These are phyloP conservation scores for Pseudolycoriella hygida DNA, from an alignment of 2,888 invertebrate genomes.

Conservation along the genomic window DNA sequence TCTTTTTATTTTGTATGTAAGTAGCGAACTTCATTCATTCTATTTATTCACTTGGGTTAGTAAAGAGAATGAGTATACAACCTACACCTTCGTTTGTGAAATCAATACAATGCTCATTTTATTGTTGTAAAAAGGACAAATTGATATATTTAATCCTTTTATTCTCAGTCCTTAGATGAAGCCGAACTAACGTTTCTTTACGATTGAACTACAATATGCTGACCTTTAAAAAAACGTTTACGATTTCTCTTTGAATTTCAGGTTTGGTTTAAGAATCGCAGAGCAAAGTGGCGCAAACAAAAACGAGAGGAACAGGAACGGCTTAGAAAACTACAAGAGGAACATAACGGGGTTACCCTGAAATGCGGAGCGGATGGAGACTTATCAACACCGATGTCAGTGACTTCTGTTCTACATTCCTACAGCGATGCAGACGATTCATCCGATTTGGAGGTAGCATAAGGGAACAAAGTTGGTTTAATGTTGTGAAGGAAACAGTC, in stretches of 20 bases:
- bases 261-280: slow-evolving; percentile 95
- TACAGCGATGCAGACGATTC: slow-evolving; percentile 53
- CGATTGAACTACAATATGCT: neutral
- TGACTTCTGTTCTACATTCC: slow-evolving; percentile 10
- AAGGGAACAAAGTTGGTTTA: slow-evolving; percentile 16
- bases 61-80: neutral
- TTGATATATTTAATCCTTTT: slow-evolving; percentile 7
- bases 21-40: no score
- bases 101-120: slow-evolving; percentile 1
- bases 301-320: slow-evolving; percentile 77
- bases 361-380: slow-evolving; percentile 23
- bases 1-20: no score
- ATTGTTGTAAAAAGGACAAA: slow-evolving; percentile 4
- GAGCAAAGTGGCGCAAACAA: slow-evolving; percentile 93
- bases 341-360: slow-evolving; percentile 31
- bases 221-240: no score
- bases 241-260: no score
- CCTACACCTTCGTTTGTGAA: neutral
- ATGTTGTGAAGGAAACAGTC: no score
- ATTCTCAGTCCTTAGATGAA: neutral
- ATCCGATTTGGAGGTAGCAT: slow-evolving; percentile 68
- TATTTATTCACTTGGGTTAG: neutral
- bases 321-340: slow-evolving; percentile 65
- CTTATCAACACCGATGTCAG: slow-evolving; percentile 3
- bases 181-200: neutral